These are phyloP conservation scores for Steinernema feltiae DNA, from an alignment of 1,140 invertebrate genomes.

Conservation along the genomic window DNA sequence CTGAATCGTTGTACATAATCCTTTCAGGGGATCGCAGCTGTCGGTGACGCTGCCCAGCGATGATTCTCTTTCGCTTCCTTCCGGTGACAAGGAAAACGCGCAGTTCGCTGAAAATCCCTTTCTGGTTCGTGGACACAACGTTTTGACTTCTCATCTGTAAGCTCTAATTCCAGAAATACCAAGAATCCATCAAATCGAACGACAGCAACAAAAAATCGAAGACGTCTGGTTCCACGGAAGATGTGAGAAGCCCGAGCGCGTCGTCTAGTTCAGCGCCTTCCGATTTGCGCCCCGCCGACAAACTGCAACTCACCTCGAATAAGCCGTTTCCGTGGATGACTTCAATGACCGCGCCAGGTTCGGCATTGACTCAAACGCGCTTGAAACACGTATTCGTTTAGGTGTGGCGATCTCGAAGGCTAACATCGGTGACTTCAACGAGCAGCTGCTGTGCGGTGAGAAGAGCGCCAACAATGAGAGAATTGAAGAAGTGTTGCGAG, in stretches of 20 bases:
- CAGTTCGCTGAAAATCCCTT: background rate
- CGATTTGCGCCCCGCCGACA: background rate
- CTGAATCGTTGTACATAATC: no score
- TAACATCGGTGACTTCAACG: background rate
- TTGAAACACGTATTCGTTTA: background rate
- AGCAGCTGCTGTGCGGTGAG: background rate
- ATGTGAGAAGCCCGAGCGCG: no score
- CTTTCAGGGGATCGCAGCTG: no score
- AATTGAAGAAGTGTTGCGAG: background rate
- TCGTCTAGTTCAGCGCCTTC: no score
- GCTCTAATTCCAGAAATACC: background rate
- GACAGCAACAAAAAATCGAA: background rate
- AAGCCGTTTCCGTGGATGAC: background rate
- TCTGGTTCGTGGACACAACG: background rate
- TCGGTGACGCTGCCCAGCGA: background rate
- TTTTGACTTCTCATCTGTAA: background rate
- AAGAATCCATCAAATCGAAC: background rate
- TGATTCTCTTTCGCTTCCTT: background rate
- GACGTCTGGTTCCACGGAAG: background rate
- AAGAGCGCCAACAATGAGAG: background rate
- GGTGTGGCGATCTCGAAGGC: background rate
- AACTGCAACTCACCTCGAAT: background rate
- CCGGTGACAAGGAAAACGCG: background rate
- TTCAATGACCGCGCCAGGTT: background rate
- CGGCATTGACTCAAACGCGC: no score